phyloP scores from a whole-genome alignment of 92 coral and sea anemone genomes.

The Porites evermanni region DNA sequence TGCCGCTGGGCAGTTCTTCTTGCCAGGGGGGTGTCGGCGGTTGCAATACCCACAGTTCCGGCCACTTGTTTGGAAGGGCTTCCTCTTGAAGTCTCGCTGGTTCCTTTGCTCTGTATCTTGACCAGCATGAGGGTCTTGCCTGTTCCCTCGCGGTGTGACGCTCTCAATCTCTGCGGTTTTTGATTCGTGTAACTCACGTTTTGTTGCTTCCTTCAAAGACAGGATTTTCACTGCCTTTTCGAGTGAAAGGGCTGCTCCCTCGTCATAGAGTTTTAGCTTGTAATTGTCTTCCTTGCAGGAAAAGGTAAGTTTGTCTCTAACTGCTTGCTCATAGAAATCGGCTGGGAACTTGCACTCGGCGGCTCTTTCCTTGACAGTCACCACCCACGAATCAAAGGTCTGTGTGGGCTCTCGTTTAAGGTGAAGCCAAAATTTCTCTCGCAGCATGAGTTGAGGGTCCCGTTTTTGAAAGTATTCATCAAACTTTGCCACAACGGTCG shows the following conservation, averaged over 20 bases:
- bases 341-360: constrained; percentile 61
- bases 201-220: no score
- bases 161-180: constrained; percentile 7
- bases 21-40: not conserved
- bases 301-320: constrained; percentile 55
- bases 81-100: no score
- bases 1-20: constrained; percentile 67
- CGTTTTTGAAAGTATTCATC: constrained; percentile 51
- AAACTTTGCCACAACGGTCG: constrained; percentile 47
- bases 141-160: not conserved
- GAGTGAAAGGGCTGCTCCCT: constrained; percentile 56
- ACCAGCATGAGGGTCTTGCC: no score
- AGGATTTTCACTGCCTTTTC: constrained; percentile 26
- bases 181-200: no score
- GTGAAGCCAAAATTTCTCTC: constrained; percentile 54
- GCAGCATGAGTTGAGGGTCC: constrained; percentile 53
- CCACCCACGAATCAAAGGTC: constrained; percentile 58
- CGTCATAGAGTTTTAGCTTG: constrained; percentile 56
- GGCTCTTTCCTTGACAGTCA: constrained; percentile 62
- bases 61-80: no score
- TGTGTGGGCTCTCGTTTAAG: constrained; percentile 60
- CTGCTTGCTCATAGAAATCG: constrained; percentile 44
- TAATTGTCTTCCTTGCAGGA: constrained; percentile 54
- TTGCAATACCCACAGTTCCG: no score
- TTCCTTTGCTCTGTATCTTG: no score